Conservation (phyloP, 2,888 invertebrate genomes). For the Chaitophorus viminalis region DNA sequence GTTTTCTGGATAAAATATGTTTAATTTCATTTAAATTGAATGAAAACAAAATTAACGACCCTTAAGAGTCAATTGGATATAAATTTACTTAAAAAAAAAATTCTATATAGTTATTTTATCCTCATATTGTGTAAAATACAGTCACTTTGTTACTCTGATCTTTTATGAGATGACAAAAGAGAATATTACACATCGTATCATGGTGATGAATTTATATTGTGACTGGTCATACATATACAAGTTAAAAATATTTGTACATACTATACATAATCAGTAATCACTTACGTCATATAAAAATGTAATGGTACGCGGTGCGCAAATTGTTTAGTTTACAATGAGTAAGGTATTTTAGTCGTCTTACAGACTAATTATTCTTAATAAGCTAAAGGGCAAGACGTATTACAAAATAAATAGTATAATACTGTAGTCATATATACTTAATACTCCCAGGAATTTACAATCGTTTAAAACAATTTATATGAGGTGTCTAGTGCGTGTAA, state of each 20-base stretch:
- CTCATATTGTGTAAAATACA: no score
- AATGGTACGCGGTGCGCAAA: not conserved
- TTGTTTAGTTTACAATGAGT: constrained; percentile 10
- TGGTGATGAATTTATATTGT: not conserved
- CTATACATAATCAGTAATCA: no score
- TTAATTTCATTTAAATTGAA: no score
- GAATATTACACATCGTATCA: not conserved
- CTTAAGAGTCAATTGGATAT: no score
- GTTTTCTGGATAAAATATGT: no score
- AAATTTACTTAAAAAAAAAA: no score
- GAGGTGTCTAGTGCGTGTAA: constrained; percentile 29
- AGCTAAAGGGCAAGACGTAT: not conserved
- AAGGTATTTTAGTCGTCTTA: constrained; percentile 23
- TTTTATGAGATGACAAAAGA: no score
- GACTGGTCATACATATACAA: not conserved
- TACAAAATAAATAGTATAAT: constrained; percentile 8
- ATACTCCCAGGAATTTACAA: constrained; percentile 43
- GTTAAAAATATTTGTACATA: not conserved
- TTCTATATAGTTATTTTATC: no score
- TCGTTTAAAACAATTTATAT: constrained; percentile 45
- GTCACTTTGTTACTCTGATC: no score
- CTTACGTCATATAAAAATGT: constrained; percentile 3
- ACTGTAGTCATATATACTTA: not conserved
- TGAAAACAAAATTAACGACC: no score
- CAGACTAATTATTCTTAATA: constrained; percentile 30